These are phyloP conservation scores for Anas platyrhynchos DNA, from an alignment of 2,113 vertebrate species.

Conservation along the genomic window DNA sequence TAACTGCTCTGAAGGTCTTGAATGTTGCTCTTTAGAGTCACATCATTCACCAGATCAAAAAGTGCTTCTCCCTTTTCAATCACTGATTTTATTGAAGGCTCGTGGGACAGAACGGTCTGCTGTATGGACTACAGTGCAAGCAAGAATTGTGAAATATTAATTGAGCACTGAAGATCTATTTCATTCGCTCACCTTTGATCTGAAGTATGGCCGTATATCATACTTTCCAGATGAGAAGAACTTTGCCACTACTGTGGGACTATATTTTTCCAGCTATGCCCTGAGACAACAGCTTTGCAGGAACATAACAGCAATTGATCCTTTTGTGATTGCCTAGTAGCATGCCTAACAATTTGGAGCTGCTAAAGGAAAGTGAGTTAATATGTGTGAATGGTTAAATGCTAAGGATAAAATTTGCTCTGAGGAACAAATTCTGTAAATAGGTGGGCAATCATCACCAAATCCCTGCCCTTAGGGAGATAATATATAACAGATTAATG, in stretches of 20 bases:
- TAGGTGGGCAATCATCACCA: not conserved
- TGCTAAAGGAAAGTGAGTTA: not conserved
- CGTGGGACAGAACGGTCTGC: conserved; percentile 89
- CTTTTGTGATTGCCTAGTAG: not conserved
- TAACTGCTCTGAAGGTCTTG: conserved; percentile 85
- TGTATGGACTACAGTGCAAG: conserved; percentile 84
- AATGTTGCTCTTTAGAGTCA: conserved; percentile 83
- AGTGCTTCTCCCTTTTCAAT: conserved; percentile 90
- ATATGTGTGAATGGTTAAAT: not conserved
- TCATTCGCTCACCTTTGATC: not conserved
- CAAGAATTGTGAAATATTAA: not conserved
- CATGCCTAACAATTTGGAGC: not conserved
- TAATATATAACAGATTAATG: not conserved
- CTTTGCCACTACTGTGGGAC: not conserved
- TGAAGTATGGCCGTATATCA: not conserved
- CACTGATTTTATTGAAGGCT: conserved; percentile 88
- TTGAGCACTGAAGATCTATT: not conserved
- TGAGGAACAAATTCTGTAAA: not conserved
- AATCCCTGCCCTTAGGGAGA: not conserved
- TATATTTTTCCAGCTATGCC: not conserved
- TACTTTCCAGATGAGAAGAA: not conserved
- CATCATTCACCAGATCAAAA: conserved; percentile 83
- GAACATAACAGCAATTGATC: not conserved
- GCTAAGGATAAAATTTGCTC: not conserved
- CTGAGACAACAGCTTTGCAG: not conserved